Evolutionary conservation across 2,113 vertebrate genomes (phyloP).

Genomic region (Sceloporus undulatus): DNA sequence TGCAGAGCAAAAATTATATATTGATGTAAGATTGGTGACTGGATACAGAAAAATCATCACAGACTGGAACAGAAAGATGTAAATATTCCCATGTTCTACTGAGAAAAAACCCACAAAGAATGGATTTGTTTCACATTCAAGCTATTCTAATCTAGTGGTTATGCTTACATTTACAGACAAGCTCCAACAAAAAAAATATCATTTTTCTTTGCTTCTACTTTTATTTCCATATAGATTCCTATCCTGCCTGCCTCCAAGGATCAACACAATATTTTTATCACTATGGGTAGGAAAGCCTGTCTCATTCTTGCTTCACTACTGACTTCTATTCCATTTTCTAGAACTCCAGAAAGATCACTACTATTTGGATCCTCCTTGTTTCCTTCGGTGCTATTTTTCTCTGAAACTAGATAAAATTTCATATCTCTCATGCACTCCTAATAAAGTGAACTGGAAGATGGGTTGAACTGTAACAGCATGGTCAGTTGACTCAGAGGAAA

Average conservation of each 20-base stretch:
- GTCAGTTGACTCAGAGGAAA: neutral
- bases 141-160: neutral
- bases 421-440: neutral
- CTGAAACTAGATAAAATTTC: neutral
- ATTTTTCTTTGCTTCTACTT: neutral
- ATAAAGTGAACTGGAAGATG: neutral
- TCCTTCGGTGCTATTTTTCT: neutral
- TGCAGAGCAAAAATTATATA: neutral
- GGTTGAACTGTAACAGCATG: neutral
- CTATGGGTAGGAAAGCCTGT: neutral
- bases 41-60: neutral
- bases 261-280: too few relatives aligned
- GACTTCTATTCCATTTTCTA: neutral
- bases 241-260: too few relatives aligned
- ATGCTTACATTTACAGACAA: neutral
- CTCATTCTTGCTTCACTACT: neutral
- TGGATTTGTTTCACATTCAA: neutral
- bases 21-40: neutral
- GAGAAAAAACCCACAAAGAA: neutral
- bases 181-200: neutral
- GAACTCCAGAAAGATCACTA: neutral
- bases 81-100: neutral
- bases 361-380: neutral
- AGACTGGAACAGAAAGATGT: neutral
- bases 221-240: too few relatives aligned